Base-by-base conservation (phyloP, 2,888 invertebrate genomes). In the Portevinia maculata region DNA sequence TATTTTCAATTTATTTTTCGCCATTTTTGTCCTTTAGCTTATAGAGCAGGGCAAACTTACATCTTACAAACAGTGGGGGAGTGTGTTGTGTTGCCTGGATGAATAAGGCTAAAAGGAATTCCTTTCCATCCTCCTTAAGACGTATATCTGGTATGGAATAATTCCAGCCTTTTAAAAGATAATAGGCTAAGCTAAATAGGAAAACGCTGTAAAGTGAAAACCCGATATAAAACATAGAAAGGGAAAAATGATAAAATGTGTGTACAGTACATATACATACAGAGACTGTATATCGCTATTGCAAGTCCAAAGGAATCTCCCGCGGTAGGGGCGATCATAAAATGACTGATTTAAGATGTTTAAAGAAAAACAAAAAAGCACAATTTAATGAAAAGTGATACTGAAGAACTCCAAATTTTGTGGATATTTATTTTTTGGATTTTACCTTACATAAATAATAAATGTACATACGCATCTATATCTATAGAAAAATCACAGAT, bases 121-220 rank as follows among this genome's bases (percentile, higher is more conserved):
- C 64, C 71, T 13, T 71, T 67, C 67, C 69, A 46, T 64, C 60
- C 55, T 71, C 34, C 65, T 34, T 11, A 62, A 71, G 76, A 71
- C 55, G 71, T 71, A 53, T 5, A 3, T 70, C 64, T 71, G 65
- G 46, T 39, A 57, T 67, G 30, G 62, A 71, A 78, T 78, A 78
- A 83, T 83, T 71, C 83, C 62, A 73, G 73, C 74, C 79, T 84
- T 79, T 84, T 79, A 84, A 74, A 64, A 84, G 84, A 79, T 84
- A 84, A 84, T 84, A 83, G 83, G 83, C 71, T 83, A 83, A 83
- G 83, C 78, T 78, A 73, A 83, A 83, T 78, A 84, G 84, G 84
- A 79, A 84, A 84, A 79, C 57, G 84, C 59, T 84, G 74, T 79
- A 74, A 84, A 79, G 64, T 84, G 73, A 74, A 84, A 84, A 73